phyloP scores from a whole-genome alignment of 2,888 invertebrate species.

The Chymomyza caudatula region DNA sequence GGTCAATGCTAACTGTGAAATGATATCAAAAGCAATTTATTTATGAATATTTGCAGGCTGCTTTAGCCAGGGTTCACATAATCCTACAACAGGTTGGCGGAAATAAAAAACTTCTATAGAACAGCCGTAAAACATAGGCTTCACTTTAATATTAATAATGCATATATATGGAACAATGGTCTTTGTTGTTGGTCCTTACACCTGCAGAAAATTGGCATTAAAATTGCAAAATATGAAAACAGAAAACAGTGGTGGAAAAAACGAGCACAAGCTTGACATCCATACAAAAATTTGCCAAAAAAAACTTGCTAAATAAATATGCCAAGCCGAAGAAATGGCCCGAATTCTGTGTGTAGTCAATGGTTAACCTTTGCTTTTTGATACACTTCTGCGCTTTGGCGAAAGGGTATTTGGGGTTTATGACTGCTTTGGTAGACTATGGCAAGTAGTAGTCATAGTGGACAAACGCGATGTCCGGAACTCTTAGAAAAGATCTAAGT shows the following conservation, averaged over 20 bases:
- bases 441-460: no score
- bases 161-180: not conserved
- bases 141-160: not conserved
- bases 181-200: not conserved
- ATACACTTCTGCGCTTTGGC: not conserved
- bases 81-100: not conserved
- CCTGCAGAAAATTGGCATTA: constrained; percentile 4
- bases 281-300: not conserved
- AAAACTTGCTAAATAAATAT: constrained; percentile 27
- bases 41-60: not conserved
- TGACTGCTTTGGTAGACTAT: not conserved
- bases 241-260: constrained; percentile 1
- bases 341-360: constrained; percentile 32
- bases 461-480: no score
- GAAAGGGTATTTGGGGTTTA: not conserved
- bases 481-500: no score
- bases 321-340: not conserved
- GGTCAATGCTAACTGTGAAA: not conserved
- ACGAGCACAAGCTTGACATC: not conserved
- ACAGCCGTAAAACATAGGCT: not conserved
- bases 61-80: not conserved
- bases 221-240: constrained; percentile 3
- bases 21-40: not conserved
- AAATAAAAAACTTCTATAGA: not conserved
- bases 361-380: not conserved